Conservation (phyloP, 2,113 vertebrate species). For the Choloepus hoffmanni region DNA sequence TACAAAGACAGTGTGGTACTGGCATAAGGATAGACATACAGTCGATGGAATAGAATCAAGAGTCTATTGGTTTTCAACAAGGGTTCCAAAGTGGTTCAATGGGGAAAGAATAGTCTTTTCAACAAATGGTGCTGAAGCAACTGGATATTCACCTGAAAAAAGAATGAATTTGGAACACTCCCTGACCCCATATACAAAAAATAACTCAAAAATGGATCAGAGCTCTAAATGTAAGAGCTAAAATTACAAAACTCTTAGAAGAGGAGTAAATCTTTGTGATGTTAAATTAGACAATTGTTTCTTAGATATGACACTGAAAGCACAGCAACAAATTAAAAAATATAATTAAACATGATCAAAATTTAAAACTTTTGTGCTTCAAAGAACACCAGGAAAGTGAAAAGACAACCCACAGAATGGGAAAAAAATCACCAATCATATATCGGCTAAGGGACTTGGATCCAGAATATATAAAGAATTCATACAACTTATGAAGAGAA, state of each 20-base stretch:
- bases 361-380: constrained; percentile 22
- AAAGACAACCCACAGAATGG: background rate
- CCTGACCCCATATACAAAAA: background rate
- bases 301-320: background rate
- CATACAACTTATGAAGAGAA: constrained; percentile 30
- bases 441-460: constrained; percentile 7
- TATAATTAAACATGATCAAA: background rate
- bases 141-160: constrained; percentile 32
- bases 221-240: background rate
- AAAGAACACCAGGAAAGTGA: constrained; percentile 52
- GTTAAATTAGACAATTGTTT: background rate
- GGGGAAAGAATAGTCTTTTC: constrained; percentile 40
- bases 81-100: constrained; percentile 37
- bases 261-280: constrained; percentile 39
- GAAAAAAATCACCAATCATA: background rate
- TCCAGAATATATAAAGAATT: constrained; percentile 23
- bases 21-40: background rate
- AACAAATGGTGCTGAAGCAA: background rate
- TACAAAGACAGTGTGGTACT: background rate
- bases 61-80: constrained; percentile 37
- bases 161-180: background rate
- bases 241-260: constrained; percentile 37
- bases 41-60: background rate
- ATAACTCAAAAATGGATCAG: background rate
- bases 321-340: background rate